Base-by-base conservation (phyloP, 2,888 invertebrate genomes). In the Latrodectus hesperus region DNA sequence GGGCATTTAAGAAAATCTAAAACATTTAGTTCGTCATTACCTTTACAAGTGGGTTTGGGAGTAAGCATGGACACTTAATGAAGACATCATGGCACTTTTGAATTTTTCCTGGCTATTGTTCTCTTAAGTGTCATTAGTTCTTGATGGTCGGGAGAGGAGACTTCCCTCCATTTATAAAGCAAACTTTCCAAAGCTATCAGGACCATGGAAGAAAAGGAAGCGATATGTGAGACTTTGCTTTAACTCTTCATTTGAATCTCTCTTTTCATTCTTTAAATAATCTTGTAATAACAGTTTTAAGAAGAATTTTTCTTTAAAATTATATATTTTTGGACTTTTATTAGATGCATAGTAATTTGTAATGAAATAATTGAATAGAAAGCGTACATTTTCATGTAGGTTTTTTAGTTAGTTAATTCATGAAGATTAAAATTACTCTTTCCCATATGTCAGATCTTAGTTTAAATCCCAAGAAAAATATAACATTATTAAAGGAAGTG, bases 11-110 rank as follows among this genome's bases (percentile, higher is more conserved):
- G 85, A 52, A 60, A 80, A 80, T 81, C 81, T 87, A 77, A 77
- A 87, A 81, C 81, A 87, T 87, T 87, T 87, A 87, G 86, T 77
- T 72, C 75, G 81, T 73, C 86, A 80, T 87, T 87, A 87, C 86
- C 86, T 87, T 87, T 87, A 81, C 86, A 87, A 87, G 86, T 81
- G 52, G 49, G 71, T 53, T 55, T 49, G 76, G 60, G 64, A 70
- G 77, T 72, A 84, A 77, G 77, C 72, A 71, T 70, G 67, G 74
- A 71, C 85, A 81, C 72, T 86, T 87, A 87, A 87, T 81, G 86
- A 87, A 81, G 72, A 81, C 86, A 80, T 80, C 80, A 76, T 65
- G 76, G 70, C 85, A 80, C 85, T 86, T 80, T 80, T 79, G 75
- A 73, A 79, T 85, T 79, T 85, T 79, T 70, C 64, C 65, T 49